Evolutionary conservation across 2,797 vertebrate genomes (phyloP).

Genomic region (Hipposideros larvatus): DNA sequence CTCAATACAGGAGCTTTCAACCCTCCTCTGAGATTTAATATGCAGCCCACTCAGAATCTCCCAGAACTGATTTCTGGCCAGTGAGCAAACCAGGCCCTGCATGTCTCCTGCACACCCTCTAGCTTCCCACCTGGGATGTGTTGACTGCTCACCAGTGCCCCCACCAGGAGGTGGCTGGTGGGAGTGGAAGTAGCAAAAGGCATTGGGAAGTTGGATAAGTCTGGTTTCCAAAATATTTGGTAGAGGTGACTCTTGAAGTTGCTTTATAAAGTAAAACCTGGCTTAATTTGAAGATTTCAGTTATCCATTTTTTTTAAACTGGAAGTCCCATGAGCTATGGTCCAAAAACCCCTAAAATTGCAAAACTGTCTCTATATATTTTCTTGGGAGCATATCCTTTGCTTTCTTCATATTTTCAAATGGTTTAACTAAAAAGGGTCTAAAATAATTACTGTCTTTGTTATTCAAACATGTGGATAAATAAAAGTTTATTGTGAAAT

Average conservation of each 20-base stretch:
- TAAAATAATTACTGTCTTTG: conserved; percentile 59
- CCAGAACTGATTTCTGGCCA: neutral
- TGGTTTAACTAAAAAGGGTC: neutral
- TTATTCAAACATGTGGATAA: conserved; percentile 1
- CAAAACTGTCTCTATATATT: neutral
- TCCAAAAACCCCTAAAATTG: neutral
- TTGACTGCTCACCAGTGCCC: neutral
- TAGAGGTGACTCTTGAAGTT: neutral
- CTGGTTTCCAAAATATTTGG: neutral
- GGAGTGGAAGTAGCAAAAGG: neutral
- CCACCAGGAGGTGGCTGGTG: neutral
- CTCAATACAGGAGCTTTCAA: neutral
- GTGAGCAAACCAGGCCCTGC: neutral
- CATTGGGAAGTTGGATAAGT: neutral
- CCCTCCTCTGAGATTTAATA: neutral
- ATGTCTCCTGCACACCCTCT: no score
- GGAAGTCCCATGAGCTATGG: neutral
- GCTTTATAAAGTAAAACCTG: conserved; percentile 22
- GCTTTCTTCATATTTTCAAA: conserved; percentile 55
- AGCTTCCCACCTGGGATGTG: neutral
- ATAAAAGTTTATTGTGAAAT: conserved; percentile 58
- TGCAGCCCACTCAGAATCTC: neutral
- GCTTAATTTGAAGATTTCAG: conserved; percentile 42
- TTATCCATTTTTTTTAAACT: conserved; percentile 3
- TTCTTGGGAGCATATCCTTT: neutral